Base-by-base conservation (phyloP, 2,797 vertebrate genomes). In the Phoeniculus purpureus region DNA sequence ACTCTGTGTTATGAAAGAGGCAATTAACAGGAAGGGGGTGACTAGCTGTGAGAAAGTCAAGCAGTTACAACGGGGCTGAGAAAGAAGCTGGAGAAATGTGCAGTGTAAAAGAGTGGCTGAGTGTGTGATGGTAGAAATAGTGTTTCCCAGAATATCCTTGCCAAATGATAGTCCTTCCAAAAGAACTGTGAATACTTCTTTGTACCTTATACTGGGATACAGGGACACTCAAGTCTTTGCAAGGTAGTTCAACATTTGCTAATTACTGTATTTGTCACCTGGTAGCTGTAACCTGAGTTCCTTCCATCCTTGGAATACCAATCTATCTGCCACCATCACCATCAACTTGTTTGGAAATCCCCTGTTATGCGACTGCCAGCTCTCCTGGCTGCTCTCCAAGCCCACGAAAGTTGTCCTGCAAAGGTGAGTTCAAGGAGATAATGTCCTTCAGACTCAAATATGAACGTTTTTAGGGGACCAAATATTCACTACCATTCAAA, bases 251-350 rank as follows among this genome's bases (percentile, higher is more conserved):
- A 66, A 25, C 2, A 0, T 13, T 82, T 77, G 43, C 71, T 91
- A 60, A 93, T 85, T 43, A 51, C 9, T 80, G 15, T 25, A 10
- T 77, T 90, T 94, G 20, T 90, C 37, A 70, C 90, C 31, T 94
- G 97, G 71, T 78, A 98, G 98, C 76, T 98, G 98, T 91, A 98
- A 97, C 78, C 87, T 98, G 96, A 98, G 92, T 81, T 95, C 95
- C 75, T 97, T 98, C 61, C 82, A 77, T 83, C 86, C 96, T 19
- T 98, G 97, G 98, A 96, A 92, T 19, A 79, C 91, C 56, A 91
- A 26, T 76, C 96, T 97, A 25, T 95, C 90, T 1, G 83, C 78
- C 6, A 67, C 55, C 52, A 72, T 98, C 27, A 48, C 31, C 58
- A 79, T 98, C 88, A 91, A 19, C 84, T 95, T 98, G 74, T 86